These are phyloP conservation scores for Perdix hodgsoniae DNA, from an alignment of 2,797 vertebrate species.

Conservation along the genomic window DNA sequence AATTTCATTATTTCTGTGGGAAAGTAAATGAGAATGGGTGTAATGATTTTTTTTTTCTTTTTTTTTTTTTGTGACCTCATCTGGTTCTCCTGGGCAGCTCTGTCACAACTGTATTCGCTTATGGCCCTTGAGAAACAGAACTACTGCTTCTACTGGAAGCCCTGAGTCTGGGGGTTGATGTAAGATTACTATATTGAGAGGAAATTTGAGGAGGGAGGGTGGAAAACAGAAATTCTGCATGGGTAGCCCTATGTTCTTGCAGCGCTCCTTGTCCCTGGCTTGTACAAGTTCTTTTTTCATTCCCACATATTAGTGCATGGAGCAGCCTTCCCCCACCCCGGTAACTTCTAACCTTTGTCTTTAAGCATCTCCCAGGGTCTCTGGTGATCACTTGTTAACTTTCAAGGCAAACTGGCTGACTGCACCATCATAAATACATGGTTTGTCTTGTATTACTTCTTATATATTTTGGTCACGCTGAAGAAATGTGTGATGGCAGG, in stretches of 20 bases:
- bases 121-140: background rate
- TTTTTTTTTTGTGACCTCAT: background rate
- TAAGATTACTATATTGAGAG: background rate
- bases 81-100: background rate
- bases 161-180: background rate
- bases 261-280: background rate
- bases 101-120: background rate
- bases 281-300: background rate
- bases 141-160: too few species aligned
- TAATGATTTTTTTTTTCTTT: background rate
- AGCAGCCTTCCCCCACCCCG: background rate
- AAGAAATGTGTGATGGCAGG: slow-evolving; percentile 24
- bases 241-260: background rate
- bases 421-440: background rate
- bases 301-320: background rate
- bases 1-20: background rate
- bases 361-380: background rate
- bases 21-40: background rate
- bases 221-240: background rate
- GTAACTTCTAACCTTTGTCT: background rate
- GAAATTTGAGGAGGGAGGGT: background rate
- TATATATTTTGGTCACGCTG: background rate
- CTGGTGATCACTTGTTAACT: background rate
- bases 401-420: background rate
- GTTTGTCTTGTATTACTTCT: background rate